Evolutionary conservation across 2,113 vertebrate species (phyloP).

Genomic region (Poecilia latipinna): DNA sequence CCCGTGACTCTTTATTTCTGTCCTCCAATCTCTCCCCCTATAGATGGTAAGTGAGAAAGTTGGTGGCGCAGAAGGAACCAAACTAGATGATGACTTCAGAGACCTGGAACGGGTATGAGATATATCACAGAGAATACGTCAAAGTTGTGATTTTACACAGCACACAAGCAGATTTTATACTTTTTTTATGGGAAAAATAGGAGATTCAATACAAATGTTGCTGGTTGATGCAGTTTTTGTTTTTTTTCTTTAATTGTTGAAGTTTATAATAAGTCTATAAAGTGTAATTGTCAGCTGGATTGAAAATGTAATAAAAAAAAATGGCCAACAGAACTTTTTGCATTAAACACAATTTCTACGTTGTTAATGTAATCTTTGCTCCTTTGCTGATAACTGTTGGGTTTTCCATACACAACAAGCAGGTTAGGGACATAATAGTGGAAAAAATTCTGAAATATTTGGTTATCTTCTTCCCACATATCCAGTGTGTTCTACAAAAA

Average conservation of each 20-base stretch:
- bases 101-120: slow-evolving; percentile 92
- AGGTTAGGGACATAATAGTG: not conserved
- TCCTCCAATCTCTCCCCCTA: not conserved
- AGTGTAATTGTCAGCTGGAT: not conserved
- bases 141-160: slow-evolving; percentile 1
- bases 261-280: not conserved
- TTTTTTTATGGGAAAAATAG: not conserved
- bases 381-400: not conserved
- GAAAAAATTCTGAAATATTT: not conserved
- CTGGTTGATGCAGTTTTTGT: too few species aligned
- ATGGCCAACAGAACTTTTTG: not conserved
- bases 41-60: slow-evolving; percentile 98
- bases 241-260: too few species aligned
- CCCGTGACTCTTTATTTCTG: not conserved
- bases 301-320: not conserved
- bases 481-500: not conserved
- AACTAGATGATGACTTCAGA: slow-evolving; percentile 95
- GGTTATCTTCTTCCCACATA: not conserved
- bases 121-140: not conserved
- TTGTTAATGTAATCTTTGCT: not conserved
- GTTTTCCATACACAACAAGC: not conserved
- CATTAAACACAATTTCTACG: not conserved
- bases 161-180: not conserved
- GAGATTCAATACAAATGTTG: not conserved
- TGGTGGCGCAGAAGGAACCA: slow-evolving; percentile 95